Evolutionary conservation across 2,888 invertebrate species (phyloP), one percentile per base, ranked within the genome.

Genomic region (Pseudeuparius sepicola): DNA sequence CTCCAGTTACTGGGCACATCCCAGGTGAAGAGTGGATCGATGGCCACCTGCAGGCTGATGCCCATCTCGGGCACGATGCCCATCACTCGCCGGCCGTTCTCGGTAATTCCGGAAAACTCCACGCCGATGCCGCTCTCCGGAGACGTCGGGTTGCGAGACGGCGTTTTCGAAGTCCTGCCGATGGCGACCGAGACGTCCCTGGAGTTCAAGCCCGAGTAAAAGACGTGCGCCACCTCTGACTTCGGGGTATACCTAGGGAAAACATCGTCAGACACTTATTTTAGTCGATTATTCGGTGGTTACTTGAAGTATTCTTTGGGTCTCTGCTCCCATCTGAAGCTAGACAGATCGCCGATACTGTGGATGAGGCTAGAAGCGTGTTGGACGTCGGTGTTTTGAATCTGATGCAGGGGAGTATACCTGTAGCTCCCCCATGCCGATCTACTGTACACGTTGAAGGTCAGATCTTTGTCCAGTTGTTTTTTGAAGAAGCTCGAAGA

Each of bases 131-230:
- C 79, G 60, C 90, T 88, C 45, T 93, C 92, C 64, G 82, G 68
- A 40, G 73, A 75, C 24, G 80, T 80, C 39, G 82, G 66, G 53
- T 79, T 86, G n/a, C 92, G 90, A 39, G 90, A 70, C 33, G 89
- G 87, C 67, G 92, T 89, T 9, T 88, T 85, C 33, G 90, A 84
- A 45, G 94, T 70, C 65, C 92, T 90, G 47, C 93, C 94, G 14
- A 87, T 86, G 16, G 93, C 90, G 52, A 93, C 64, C 93, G 96
- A 94, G 43, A 94, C 77, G 63, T 96, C 94, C 47, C 92, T 78
- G 80, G 94, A 94, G 67, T 96, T 96, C 42, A 96, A 73, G 23
- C 90, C 84, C 3, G 90, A 82, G 64, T 84, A 92, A 63, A 87
- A 82, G 11, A 92, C 41, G 15, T 43, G 36, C 2, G 43, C 36